Evolutionary conservation across 2,888 invertebrate genomes (phyloP).

Genomic region (Chymomyza caudatula): DNA sequence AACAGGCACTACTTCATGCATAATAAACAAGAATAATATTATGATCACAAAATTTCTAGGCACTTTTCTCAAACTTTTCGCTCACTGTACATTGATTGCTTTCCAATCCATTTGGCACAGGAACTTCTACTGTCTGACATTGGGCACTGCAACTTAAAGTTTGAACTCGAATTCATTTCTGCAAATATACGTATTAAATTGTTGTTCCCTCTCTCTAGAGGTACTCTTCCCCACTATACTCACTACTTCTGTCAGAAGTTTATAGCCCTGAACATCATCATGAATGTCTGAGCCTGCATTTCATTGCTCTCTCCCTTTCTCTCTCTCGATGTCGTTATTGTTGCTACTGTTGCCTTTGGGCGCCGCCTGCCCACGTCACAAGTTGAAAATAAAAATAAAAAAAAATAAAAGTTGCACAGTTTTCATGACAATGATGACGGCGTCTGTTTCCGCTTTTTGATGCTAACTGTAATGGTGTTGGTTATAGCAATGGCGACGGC

Average conservation of each 20-base stretch:
- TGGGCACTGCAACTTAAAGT: background rate
- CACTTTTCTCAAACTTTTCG: background rate
- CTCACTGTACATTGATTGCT: background rate
- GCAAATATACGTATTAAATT: background rate
- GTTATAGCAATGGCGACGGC: background rate
- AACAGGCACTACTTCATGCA: too few species aligned
- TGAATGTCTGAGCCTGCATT: conserved; percentile 42
- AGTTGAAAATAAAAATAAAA: conserved; percentile 10
- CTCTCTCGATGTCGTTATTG: conserved; percentile 23
- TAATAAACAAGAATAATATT: background rate
- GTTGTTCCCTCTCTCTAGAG: background rate
- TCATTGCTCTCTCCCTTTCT: conserved; percentile 27
- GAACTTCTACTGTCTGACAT: background rate
- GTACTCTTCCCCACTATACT: too few species aligned
- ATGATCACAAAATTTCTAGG: background rate
- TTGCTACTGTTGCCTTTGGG: conserved; percentile 2
- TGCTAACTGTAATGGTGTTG: conserved; percentile 9
- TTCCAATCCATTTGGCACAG: background rate
- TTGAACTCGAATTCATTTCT: background rate
- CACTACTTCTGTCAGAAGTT: conserved; percentile 42
- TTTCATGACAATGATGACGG: conserved; percentile 65
- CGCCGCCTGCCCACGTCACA: conserved; percentile 11
- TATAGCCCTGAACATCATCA: conserved; percentile 51
- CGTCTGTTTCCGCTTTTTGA: conserved; percentile 64
- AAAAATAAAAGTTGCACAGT: conserved; percentile 45